Evolutionary conservation across 2,888 invertebrate genomes (phyloP), one percentile per base, ranked within the genome.

Genomic region (Rhamnusium bicolor): DNA sequence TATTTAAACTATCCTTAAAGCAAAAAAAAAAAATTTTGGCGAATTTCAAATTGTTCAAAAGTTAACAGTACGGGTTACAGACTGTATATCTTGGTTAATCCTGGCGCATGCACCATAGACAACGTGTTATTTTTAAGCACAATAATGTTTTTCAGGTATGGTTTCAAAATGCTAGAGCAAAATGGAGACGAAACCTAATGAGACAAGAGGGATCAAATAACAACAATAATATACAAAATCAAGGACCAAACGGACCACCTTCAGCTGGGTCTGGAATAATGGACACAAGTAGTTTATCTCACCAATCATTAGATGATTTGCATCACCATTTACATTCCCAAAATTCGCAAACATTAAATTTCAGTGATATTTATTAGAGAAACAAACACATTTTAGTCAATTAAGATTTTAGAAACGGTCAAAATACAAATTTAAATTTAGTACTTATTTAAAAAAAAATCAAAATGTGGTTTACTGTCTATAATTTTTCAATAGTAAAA

Each of bases 81-180:
- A n/a, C n/a, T n/a, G n/a, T n/a, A n/a, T n/a, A n/a, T n/a, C n/a
- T n/a, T n/a, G n/a, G n/a, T n/a, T n/a, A n/a, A n/a, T n/a, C n/a
- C n/a, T n/a, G n/a, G n/a, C n/a, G n/a, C n/a, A n/a, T n/a, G n/a
- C n/a, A n/a, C n/a, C n/a, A n/a, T n/a, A n/a, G n/a, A n/a, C n/a
- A n/a, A n/a, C n/a, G n/a, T n/a, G n/a, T n/a, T n/a, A n/a, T n/a
- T n/a, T n/a, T n/a, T n/a, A n/a, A 19, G n/a, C 19, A 24, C 4
- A 21, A 12, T 46, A 14, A 51, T 51, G 19, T n/a, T 49, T 10
- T 82, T 10, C 84, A 99, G 98, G 98, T 99, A 0, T 99, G 99
- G 99, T 99, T 99, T 89, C 99, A 99, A 92, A 99, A 99, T 87
- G 98, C 99, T 0, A 91, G 99, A 65, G 99, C 99, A 46, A 99